Conservation (phyloP, 92 coral and sea anemone species). For the Actinernus sp. region DNA sequence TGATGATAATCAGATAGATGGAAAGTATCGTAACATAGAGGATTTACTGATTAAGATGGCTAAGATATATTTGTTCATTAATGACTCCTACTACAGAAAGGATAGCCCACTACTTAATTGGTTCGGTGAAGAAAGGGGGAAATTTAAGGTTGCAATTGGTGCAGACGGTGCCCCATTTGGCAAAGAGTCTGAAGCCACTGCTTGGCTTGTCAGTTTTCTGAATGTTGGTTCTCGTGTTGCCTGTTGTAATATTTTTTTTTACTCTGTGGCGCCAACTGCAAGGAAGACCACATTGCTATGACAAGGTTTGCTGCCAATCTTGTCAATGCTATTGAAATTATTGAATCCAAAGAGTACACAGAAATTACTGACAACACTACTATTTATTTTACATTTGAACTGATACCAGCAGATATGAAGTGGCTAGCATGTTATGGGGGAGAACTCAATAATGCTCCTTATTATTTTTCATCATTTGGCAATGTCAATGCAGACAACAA, state of each 20-base stretch:
- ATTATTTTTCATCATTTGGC: conserved; percentile 49
- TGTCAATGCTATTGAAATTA: background rate
- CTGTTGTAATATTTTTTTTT: conserved; percentile 10
- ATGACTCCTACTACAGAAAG: background rate
- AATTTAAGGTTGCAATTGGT: conserved; percentile 13
- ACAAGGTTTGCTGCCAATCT: background rate
- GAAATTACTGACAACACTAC: background rate
- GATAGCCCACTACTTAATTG: conserved; percentile 3
- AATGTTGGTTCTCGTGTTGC: conserved; percentile 2
- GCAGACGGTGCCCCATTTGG: conserved; percentile 32
- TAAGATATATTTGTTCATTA: too few species aligned
- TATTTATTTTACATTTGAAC: conserved; percentile 34
- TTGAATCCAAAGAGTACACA: background rate
- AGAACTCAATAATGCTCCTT: conserved; percentile 61
- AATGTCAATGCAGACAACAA: conserved; percentile 54
- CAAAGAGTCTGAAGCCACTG: conserved; percentile 15
- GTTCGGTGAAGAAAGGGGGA: conserved; percentile 10
- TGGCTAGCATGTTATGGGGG: conserved; percentile 49
- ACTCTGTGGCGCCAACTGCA: conserved; percentile 23
- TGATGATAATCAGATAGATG: too few species aligned
- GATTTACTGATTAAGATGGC: background rate
- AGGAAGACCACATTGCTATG: conserved; percentile 18
- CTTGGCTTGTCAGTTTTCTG: conserved; percentile 15
- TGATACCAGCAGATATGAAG: conserved; percentile 57
- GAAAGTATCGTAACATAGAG: background rate